These are phyloP conservation scores for Notolepis coatsorum DNA, from an alignment of 2,797 vertebrate genomes.

Conservation along the genomic window DNA sequence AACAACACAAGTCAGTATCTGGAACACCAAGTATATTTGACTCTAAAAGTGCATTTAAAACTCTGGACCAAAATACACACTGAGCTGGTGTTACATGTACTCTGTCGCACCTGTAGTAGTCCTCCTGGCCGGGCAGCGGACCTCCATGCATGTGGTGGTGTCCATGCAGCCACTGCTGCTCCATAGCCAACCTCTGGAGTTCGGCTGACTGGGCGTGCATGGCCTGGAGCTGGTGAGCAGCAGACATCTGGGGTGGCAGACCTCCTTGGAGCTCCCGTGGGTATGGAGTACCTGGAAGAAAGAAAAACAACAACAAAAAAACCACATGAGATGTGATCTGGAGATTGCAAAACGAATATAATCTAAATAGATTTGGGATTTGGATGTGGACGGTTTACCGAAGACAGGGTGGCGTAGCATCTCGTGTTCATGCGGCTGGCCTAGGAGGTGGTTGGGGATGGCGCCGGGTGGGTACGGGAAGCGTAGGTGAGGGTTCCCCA, in stretches of 20 bases:
- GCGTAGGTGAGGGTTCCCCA: slow-evolving; percentile 97
- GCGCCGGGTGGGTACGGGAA: slow-evolving; percentile 97
- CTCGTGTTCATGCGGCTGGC: slow-evolving; percentile 96
- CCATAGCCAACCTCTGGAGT: slow-evolving; percentile 98
- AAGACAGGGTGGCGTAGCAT: slow-evolving; percentile 99
- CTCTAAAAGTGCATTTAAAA: too few relatives aligned
- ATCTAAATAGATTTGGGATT: neutral
- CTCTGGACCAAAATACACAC: too few relatives aligned
- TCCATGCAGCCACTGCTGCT: slow-evolving; percentile 98
- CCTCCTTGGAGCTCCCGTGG: slow-evolving; percentile 93
- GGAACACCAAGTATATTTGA: too few relatives aligned
- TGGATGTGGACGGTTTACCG: slow-evolving; percentile 77
- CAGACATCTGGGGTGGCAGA: slow-evolving; percentile 96
- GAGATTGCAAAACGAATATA: neutral
- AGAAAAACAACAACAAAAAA: neutral
- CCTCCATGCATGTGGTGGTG: slow-evolving; percentile 99
- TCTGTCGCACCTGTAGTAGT: slow-evolving; percentile 94
- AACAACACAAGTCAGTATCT: slow-evolving; percentile 12
- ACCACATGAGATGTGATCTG: slow-evolving; percentile 11
- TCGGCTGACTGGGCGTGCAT: slow-evolving; percentile 99
- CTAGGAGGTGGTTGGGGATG: slow-evolving; percentile 95
- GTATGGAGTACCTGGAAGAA: slow-evolving; percentile 88
- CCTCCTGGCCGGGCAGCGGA: slow-evolving; percentile 97
- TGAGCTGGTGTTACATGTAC: too few relatives aligned
- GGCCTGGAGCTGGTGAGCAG: slow-evolving; percentile 98